Percentiles rank a stretch among this genome's conserved stretches.
These are phyloP conservation scores for Meteorus colon DNA, from an alignment of 2,888 invertebrate genomes.

Conservation along the genomic window DNA sequence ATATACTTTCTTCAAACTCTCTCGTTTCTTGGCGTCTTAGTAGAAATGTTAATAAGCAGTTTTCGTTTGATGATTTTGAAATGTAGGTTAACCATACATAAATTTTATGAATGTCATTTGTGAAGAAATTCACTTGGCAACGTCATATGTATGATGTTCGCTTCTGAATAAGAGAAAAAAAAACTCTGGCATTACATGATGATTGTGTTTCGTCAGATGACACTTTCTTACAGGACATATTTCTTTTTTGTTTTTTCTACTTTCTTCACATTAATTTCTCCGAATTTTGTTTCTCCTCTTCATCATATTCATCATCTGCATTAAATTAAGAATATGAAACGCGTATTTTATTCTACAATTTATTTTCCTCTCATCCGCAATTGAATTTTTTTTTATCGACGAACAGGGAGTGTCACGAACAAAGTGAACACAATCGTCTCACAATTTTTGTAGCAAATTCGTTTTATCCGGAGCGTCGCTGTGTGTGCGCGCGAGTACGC, in stretches of 20 bases:
- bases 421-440: background rate
- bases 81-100: slow-evolving; percentile 12
- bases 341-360: too few relatives aligned
- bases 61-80: slow-evolving; percentile 6
- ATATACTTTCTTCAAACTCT: background rate
- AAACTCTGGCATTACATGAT: too few relatives aligned
- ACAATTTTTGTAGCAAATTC: slow-evolving; percentile 8
- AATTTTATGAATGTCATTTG: slow-evolving; percentile 9
- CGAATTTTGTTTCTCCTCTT: too few relatives aligned
- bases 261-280: too few relatives aligned
- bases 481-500: background rate
- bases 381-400: too few relatives aligned
- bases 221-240: too few relatives aligned
- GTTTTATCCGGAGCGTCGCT: slow-evolving; percentile 11
- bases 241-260: too few relatives aligned
- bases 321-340: too few relatives aligned
- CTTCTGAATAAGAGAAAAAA: too few relatives aligned
- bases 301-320: too few relatives aligned
- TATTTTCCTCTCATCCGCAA: too few relatives aligned
- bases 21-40: background rate
- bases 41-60: slow-evolving; percentile 1
- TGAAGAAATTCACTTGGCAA: slow-evolving; percentile 1
- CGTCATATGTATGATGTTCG: background rate
- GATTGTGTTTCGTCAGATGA: too few relatives aligned
- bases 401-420: background rate